phyloP scores from a whole-genome alignment of 2,113 vertebrate species.

The Myrmecobius fasciatus region DNA sequence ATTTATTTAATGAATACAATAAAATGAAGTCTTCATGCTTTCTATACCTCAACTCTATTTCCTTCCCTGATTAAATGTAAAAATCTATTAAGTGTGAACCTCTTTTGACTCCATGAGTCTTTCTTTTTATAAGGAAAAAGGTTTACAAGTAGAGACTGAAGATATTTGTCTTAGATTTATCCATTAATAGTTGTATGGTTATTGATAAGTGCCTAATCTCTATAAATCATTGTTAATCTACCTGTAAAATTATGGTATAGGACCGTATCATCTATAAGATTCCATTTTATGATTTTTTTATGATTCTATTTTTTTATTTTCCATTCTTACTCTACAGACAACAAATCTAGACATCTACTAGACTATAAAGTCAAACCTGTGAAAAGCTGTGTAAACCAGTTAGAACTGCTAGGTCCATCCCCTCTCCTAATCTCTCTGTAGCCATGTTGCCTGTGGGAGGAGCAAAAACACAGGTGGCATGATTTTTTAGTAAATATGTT shows the following conservation, averaged over 20 bases:
- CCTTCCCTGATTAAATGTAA: too few species aligned
- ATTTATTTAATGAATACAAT: not conserved
- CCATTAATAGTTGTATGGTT: not conserved
- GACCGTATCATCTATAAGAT: not conserved
- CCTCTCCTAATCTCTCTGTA: not conserved
- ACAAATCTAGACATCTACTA: not conserved
- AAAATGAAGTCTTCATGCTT: not conserved
- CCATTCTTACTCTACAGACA: not conserved
- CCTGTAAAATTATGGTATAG: not conserved
- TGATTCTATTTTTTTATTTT: not conserved
- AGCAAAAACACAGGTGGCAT: not conserved
- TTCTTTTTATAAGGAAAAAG: not conserved
- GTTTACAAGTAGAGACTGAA: not conserved
- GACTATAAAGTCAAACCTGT: not conserved
- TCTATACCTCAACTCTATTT: not conserved
- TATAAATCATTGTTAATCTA: not conserved
- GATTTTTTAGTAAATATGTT: not conserved
- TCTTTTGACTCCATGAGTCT: too few species aligned
- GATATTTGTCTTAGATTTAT: not conserved
- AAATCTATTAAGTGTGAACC: too few species aligned
- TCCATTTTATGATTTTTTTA: not conserved
- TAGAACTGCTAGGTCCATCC: not conserved
- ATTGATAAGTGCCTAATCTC: not conserved
- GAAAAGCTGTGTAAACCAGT: not conserved
- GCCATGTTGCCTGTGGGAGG: not conserved